phyloP scores from a whole-genome alignment of 2,797 vertebrate species.

The Acanthurus lineatus region DNA sequence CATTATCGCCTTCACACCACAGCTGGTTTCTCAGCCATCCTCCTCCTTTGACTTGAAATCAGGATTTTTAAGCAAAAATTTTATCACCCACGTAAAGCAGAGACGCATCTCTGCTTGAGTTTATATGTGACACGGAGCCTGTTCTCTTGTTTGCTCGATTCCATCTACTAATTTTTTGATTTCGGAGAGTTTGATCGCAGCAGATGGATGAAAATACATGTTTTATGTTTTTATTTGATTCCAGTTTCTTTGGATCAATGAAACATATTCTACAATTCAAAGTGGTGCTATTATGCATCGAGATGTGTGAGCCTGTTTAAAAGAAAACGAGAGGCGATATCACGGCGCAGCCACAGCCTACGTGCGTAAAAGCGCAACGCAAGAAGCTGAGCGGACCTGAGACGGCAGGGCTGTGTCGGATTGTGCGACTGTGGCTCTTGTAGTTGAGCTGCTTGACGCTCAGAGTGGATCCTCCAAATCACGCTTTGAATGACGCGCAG shows the following conservation, averaged over 20 bases:
- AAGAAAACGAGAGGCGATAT: not conserved
- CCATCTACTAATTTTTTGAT: constrained; percentile 7
- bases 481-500: not conserved
- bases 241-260: not conserved
- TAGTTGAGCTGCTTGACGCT: constrained; percentile 26
- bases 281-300: rapidly evolving
- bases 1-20: not conserved
- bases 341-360: constrained; percentile 34
- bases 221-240: not conserved
- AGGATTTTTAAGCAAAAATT: no score
- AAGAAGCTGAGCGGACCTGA: constrained; percentile 9
- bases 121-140: constrained; percentile 8
- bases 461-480: constrained; percentile 5
- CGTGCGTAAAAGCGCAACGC: constrained; percentile 76
- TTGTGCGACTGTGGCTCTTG: not conserved
- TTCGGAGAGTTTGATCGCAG: not conserved
- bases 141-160: constrained; percentile 20
- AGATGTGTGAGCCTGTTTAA: not conserved
- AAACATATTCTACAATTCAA: not conserved
- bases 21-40: not conserved
- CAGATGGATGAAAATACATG: no score
- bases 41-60: not conserved
- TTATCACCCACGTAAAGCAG: not conserved
- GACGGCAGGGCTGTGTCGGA: constrained; percentile 14
- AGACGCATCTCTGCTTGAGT: constrained; percentile 6